A percentile compares a stretch with the other conserved stretches of the same genome.
phyloP scores from a whole-genome alignment of 2,888 invertebrate species.

The Cremastinae sp. region DNA sequence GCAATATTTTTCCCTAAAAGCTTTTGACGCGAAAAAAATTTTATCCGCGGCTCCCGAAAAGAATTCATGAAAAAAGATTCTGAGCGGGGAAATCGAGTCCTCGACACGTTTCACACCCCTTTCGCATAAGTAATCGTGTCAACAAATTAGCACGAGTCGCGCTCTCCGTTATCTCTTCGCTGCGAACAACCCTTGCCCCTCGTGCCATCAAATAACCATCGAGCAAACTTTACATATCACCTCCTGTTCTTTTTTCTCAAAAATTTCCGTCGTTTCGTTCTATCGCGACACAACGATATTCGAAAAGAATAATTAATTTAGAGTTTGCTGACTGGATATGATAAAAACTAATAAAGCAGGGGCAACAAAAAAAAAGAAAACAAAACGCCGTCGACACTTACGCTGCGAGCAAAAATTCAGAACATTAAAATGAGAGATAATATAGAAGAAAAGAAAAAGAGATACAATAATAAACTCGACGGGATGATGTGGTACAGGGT shows the following conservation, averaged over 20 bases:
- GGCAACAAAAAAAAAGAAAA: no score
- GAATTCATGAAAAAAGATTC: not conserved
- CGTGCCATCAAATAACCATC: conserved; percentile 33
- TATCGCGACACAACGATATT: conserved; percentile 21
- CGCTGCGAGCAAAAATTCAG: no score
- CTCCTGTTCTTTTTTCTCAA: conserved; percentile 4
- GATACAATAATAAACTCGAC: no score
- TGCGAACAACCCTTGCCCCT: not conserved
- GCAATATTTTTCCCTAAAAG: not conserved
- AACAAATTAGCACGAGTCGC: conserved; percentile 59
- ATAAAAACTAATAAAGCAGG: no score
- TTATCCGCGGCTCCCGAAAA: not conserved
- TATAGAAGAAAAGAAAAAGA: no score
- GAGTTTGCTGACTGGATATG: no score
- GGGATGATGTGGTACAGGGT: no score
- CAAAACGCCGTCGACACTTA: no score
- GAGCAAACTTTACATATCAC: conserved; percentile 44
- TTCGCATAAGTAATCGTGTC: conserved; percentile 62
- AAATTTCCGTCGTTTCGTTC: not conserved
- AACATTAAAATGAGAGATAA: no score
- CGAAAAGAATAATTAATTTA: no score
- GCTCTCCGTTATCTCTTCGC: conserved; percentile 55
- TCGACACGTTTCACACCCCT: conserved; percentile 45
- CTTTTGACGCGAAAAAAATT: not conserved
- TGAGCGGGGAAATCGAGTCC: conserved; percentile 53